phyloP scores from a whole-genome alignment of 2,113 vertebrate genomes.

The Manacus vitellinus region DNA sequence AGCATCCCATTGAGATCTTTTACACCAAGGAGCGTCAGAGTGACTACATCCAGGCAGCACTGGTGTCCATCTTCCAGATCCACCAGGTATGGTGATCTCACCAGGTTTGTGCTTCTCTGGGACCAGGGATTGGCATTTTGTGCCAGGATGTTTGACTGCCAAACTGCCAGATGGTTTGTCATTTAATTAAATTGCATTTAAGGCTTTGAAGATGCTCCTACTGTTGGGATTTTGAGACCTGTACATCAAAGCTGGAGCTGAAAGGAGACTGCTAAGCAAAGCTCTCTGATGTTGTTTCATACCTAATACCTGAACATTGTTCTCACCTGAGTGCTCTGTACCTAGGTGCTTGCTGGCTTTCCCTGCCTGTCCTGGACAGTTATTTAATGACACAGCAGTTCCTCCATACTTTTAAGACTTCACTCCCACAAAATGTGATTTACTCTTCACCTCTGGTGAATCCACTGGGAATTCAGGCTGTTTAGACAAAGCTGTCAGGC shows the following conservation, averaged over 20 bases:
- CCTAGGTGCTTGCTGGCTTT: neutral
- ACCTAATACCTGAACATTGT: neutral
- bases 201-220: neutral
- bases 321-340: neutral
- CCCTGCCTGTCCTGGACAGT: neutral
- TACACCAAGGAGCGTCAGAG: conserved; percentile 93
- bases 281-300: neutral
- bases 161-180: neutral
- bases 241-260: neutral
- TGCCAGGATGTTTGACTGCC: neutral
- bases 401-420: neutral
- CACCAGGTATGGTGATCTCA: conserved; percentile 81
- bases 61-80: conserved; percentile 94
- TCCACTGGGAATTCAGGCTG: neutral
- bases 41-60: conserved; percentile 94
- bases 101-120: neutral
- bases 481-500: no score
- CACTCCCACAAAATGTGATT: neutral
- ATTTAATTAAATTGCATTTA: neutral
- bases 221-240: neutral
- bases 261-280: neutral
- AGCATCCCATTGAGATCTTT: conserved; percentile 93
- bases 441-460: neutral
- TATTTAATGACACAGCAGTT: neutral
- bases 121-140: neutral